Conservation (phyloP, 2,797 vertebrate genomes). For the Apogon talboti region DNA sequence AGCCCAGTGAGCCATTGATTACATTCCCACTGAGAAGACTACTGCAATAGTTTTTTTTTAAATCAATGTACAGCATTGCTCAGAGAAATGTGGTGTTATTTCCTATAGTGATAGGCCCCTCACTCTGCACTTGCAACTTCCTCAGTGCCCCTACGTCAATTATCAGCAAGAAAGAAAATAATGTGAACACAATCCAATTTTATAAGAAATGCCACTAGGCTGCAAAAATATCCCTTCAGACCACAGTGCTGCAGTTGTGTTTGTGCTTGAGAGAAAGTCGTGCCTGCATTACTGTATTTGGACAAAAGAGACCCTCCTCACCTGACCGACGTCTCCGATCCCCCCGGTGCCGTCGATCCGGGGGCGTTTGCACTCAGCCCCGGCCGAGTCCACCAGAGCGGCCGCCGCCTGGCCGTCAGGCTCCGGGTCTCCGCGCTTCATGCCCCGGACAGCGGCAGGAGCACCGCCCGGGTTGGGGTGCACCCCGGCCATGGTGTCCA, state of each 20-base stretch:
- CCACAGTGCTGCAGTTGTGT: not conserved
- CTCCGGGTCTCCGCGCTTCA: slow-evolving; percentile 87
- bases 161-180: not conserved
- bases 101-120: slow-evolving; percentile 43
- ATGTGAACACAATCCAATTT: not conserved
- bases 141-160: not conserved
- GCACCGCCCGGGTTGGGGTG: slow-evolving; percentile 73
- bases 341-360: slow-evolving; percentile 83
- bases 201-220: not conserved
- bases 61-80: slow-evolving; percentile 12
- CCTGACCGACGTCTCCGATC: slow-evolving; percentile 82
- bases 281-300: slow-evolving; percentile 11
- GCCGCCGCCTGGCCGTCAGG: slow-evolving; percentile 82
- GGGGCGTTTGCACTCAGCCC: slow-evolving; percentile 86
- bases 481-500: slow-evolving; percentile 82
- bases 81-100: slow-evolving; percentile 47
- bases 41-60: slow-evolving; percentile 1
- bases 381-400: slow-evolving; percentile 77
- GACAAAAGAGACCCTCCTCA: slow-evolving; percentile 64
- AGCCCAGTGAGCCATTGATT: not conserved
- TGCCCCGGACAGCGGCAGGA: slow-evolving; percentile 78
- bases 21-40: not conserved
- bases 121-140: slow-evolving; percentile 2
- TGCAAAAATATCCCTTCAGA: not conserved
- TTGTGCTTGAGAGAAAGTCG: not conserved